A percentile compares a stretch with the other conserved stretches of the same genome.
Evolutionary conservation across 2,888 invertebrate genomes (phyloP).

Genomic region (Ectemnius continuus): DNA sequence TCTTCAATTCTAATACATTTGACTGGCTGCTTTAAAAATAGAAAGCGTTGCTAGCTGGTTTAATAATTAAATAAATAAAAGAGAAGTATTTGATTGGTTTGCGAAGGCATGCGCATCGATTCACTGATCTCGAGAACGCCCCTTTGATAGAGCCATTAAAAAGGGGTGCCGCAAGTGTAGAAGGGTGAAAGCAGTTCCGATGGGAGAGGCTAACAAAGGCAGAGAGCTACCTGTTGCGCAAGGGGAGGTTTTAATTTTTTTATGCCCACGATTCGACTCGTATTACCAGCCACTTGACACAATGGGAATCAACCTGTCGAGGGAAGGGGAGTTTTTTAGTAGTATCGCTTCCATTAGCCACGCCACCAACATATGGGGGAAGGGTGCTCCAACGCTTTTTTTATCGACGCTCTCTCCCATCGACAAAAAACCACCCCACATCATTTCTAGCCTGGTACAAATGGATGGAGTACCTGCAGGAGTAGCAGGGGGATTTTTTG

Average conservation of each 20-base stretch:
- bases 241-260: slow-evolving; percentile 62
- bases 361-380: slow-evolving; percentile 41
- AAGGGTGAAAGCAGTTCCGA: slow-evolving; percentile 38
- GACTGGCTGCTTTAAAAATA: too few species aligned
- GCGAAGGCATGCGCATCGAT: too few species aligned
- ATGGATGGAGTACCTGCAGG: slow-evolving; percentile 47
- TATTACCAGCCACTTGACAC: slow-evolving; percentile 51
- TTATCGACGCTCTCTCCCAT: slow-evolving; percentile 51
- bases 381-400: slow-evolving; percentile 42
- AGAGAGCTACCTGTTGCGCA: slow-evolving; percentile 58
- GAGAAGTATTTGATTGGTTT: too few species aligned
- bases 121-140: too few species aligned
- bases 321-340: slow-evolving; percentile 68
- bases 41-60: too few species aligned
- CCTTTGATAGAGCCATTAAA: too few species aligned
- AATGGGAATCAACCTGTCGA: slow-evolving; percentile 68
- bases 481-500: not conserved
- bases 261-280: slow-evolving; percentile 43
- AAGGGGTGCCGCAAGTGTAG: not conserved
- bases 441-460: slow-evolving; percentile 40
- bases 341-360: slow-evolving; percentile 43
- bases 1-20: too few species aligned
- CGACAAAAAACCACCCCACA: slow-evolving; percentile 43
- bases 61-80: too few species aligned
- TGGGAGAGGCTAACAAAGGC: slow-evolving; percentile 32